Conservation (phyloP, 2,888 invertebrate genomes). For the Metallyticus violacea region DNA sequence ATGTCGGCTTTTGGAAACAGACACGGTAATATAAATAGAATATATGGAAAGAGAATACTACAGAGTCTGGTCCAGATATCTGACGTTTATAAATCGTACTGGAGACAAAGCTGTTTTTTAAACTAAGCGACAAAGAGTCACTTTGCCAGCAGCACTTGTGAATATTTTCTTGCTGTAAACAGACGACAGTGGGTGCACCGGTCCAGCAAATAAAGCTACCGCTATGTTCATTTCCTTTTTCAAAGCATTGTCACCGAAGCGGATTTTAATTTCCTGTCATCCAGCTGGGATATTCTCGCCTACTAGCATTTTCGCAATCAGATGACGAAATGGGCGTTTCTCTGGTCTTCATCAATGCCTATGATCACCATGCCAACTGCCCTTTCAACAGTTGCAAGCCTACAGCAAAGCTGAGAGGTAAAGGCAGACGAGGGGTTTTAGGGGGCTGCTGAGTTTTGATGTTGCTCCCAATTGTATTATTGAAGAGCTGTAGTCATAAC, state of each 20-base stretch:
- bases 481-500: no score
- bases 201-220: neutral
- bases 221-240: neutral
- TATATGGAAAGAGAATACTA: no score
- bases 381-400: neutral
- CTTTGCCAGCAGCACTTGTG: neutral
- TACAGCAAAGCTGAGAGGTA: neutral
- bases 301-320: neutral
- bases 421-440: neutral
- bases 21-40: no score
- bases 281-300: neutral
- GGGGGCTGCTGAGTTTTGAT: neutral
- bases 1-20: no score
- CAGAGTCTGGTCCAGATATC: no score
- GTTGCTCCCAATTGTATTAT: no score
- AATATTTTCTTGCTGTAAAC: neutral
- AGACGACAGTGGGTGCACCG: neutral
- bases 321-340: neutral
- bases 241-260: neutral
- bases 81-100: no score
- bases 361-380: neutral
- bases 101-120: no score
- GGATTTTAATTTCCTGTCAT: slow-evolving; percentile 7
- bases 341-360: neutral
- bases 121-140: neutral